These are phyloP conservation scores for Hyla sarda DNA, from an alignment of 2,113 vertebrate species.

Conservation along the genomic window DNA sequence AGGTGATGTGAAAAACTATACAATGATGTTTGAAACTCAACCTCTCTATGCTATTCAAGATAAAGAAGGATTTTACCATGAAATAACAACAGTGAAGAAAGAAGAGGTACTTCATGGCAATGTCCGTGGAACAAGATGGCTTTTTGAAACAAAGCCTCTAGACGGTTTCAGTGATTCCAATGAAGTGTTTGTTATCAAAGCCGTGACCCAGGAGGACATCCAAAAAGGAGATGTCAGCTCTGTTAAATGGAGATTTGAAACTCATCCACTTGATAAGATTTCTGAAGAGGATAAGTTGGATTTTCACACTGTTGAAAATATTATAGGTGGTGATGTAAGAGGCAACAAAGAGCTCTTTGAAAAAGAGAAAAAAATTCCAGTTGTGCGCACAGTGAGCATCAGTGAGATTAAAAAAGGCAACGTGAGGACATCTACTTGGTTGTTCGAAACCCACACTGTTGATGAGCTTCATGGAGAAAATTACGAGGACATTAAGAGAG, in stretches of 20 bases:
- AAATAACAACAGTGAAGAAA: slow-evolving; percentile 90
- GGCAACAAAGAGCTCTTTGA: slow-evolving; percentile 82
- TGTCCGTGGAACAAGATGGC: slow-evolving; percentile 86
- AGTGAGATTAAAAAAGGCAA: slow-evolving; percentile 88
- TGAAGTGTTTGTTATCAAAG: slow-evolving; percentile 86
- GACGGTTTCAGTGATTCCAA: slow-evolving; percentile 85
- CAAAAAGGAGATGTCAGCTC: slow-evolving; percentile 87
- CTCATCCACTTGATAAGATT: slow-evolving; percentile 85
- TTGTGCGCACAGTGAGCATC: slow-evolving; percentile 82
- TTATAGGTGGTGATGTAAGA: slow-evolving; percentile 85
- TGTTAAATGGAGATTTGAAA: slow-evolving; percentile 90
- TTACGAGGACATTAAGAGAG: slow-evolving; percentile 80
- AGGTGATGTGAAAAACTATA: slow-evolving; percentile 86
- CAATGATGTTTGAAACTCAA: slow-evolving; percentile 90
- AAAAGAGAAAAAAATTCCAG: slow-evolving; percentile 73
- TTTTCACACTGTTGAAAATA: slow-evolving; percentile 76
- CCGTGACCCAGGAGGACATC: slow-evolving; percentile 88
- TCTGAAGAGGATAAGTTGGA: slow-evolving; percentile 73
- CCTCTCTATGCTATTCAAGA: slow-evolving; percentile 91
- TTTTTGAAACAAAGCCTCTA: slow-evolving; percentile 93
- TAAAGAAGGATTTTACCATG: slow-evolving; percentile 86
- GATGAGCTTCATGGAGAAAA: slow-evolving; percentile 84
- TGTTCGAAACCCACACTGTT: slow-evolving; percentile 88
- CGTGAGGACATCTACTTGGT: slow-evolving; percentile 88
- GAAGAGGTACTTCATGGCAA: slow-evolving; percentile 86